Evolutionary conservation across 2,888 invertebrate species (phyloP).

Genomic region (Electrophaes corylata): DNA sequence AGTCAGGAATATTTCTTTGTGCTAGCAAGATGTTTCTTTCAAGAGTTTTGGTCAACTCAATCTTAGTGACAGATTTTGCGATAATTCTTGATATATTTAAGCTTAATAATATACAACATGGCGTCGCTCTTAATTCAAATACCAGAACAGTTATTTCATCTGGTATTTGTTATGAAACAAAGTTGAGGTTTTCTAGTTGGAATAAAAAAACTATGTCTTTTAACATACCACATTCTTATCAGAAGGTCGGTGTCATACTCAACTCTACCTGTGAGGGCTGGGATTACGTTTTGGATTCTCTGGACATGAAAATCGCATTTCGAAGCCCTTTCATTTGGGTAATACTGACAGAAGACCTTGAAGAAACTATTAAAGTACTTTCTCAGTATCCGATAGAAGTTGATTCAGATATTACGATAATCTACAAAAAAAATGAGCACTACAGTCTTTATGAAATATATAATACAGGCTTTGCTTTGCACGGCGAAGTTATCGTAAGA

Average conservation of each 20-base stretch:
- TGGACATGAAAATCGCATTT: slow-evolving; percentile 40
- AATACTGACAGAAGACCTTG: slow-evolving; percentile 54
- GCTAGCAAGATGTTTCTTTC: slow-evolving; percentile 22
- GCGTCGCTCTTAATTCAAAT: slow-evolving; percentile 45
- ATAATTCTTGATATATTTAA: slow-evolving; percentile 58
- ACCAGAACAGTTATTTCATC: slow-evolving; percentile 37
- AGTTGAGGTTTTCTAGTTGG: slow-evolving; percentile 45
- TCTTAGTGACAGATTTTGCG: slow-evolving; percentile 24
- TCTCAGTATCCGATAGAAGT: slow-evolving; percentile 66
- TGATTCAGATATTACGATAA: slow-evolving; percentile 74
- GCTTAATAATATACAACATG: slow-evolving; percentile 57
- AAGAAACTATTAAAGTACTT: slow-evolving; percentile 51
- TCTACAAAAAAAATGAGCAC: slow-evolving; percentile 42
- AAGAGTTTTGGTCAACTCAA: slow-evolving; percentile 23
- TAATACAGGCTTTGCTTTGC: slow-evolving; percentile 82
- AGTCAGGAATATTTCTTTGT: not conserved
- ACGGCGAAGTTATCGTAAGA: slow-evolving; percentile 75
- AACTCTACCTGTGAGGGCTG: slow-evolving; percentile 62
- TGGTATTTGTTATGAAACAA: slow-evolving; percentile 48
- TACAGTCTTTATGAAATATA: slow-evolving; percentile 74
- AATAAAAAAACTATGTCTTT: slow-evolving; percentile 26
- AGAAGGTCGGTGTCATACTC: slow-evolving; percentile 58
- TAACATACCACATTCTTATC: slow-evolving; percentile 35
- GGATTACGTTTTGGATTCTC: slow-evolving; percentile 45
- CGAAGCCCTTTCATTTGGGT: slow-evolving; percentile 68